Evolutionary conservation across 2,113 vertebrate species (phyloP), one percentile per base, ranked within the genome.

Genomic region (Calyptommatus sinebrachiatus): DNA sequence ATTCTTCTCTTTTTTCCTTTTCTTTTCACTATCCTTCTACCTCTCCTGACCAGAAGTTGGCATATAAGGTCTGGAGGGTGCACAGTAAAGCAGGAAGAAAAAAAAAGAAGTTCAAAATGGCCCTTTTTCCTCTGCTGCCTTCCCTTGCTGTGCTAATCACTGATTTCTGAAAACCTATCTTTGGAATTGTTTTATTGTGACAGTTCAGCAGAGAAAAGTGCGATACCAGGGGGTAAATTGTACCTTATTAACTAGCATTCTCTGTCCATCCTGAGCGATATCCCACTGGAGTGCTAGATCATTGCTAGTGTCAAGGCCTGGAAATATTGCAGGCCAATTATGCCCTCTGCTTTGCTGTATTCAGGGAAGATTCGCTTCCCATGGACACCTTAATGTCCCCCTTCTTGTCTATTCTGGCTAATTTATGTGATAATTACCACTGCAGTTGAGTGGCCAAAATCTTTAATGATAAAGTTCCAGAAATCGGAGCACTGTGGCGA

Each of bases 341-440:
- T 86, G 81, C 87, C 82, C 74, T 81, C 18, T 85, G 77, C 74
- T 90, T 82, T 80, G 48, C 89, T 76, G 73, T 79, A 84, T 66
- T 80, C 90, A 76, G 85, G 22, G 69, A 81, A 86, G 76, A 71
- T 31, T 87, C 35, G 14, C 71, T 72, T 78, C 78, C 41, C 10
- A 21, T 82, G 79, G 82, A 85, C 74, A 8, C 82, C 87, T 82
- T 80, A 81, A 61, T 26, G 20, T 83, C 84, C 85, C 57, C 29
- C 81, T 87, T 82, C 80, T 82, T 84, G 81, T 87, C 79, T 76
- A 65, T 75, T 84, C 89, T 85, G 77, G 83, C 85, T 89, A 91
- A 92, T 91, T 89, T 93, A 90, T 90, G 88, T 89, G 87, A 88
- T 91, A 92, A 93, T 92, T 91, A 86, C 83, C 88, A 79, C 73